Base-by-base conservation (phyloP, 2,888 invertebrate genomes). In the Cactoblastis cactorum region DNA sequence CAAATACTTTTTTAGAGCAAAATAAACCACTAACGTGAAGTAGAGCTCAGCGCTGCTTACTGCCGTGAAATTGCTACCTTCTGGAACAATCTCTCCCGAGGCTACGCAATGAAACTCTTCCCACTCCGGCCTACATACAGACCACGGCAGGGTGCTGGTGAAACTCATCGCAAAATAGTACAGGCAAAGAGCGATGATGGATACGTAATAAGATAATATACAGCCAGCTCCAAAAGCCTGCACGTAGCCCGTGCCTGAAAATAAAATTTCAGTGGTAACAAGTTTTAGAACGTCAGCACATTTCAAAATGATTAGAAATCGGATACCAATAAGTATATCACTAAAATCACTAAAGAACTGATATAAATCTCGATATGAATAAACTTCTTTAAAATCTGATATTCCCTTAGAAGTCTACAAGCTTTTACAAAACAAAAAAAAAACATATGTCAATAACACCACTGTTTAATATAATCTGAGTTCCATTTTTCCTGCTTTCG, bases 131-230 rank as follows among this genome's bases (percentile, higher is more conserved):
- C 87, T 73, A 65, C 95, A 96, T 12, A 89, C 73, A 0, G 95
- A 85, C 96, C 96, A 96, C 0, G 96, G 96, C 45, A 96, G 77
- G 1, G 91, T 90, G 0, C 91, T 63, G 57, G 91, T 91, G 70
- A 95, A 95, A 38, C 95, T 95, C 66, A 93, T 92, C 11, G 92
- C 77, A 61, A 96, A 82, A 77, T 95, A 96, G 74, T 92, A 95
- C 1, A 95, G 72, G 1, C 94, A 94, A 18, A 95, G 73, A 0
- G 94, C 94, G 82, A 95, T 92, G 47, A 96, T 82, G 0, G 94
- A 93, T 51, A 94, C 94, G 73, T 96, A 96, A 74, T 96, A 96
- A 0, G 94, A 93, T 0, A 94, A 91, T 0, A 95, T 93, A 58
- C 92, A 93, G 28, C 87, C 73, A 3, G 92, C 92, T 0, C 92